phyloP scores from a whole-genome alignment of 2,888 invertebrate genomes.

The Perizoma flavofasciatum region DNA sequence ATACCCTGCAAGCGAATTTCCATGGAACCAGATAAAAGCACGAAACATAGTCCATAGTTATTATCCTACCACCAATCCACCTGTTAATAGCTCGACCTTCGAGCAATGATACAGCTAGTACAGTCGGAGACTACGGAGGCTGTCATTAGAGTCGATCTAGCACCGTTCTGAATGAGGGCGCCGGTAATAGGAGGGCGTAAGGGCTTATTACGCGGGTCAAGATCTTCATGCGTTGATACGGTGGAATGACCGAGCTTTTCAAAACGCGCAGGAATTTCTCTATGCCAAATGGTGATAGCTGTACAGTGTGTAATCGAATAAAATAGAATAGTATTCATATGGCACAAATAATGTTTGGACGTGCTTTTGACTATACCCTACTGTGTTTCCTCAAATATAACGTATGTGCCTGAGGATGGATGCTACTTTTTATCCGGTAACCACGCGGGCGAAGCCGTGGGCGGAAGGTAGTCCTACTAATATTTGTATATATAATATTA shows the following conservation, averaged over 20 bases:
- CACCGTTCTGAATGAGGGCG: slow-evolving; percentile 34
- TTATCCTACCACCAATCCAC: slow-evolving; percentile 38
- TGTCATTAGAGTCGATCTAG: slow-evolving; percentile 41
- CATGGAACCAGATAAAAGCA: slow-evolving; percentile 25
- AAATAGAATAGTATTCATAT: too few species aligned
- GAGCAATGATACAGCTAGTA: slow-evolving; percentile 28
- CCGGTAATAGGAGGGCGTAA: slow-evolving; percentile 30
- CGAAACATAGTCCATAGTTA: slow-evolving; percentile 4
- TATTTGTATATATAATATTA: too few species aligned
- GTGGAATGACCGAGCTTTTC: slow-evolving; percentile 30
- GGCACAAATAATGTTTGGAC: too few species aligned
- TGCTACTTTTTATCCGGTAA: too few species aligned
- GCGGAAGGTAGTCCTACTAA: too few species aligned
- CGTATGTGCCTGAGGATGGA: too few species aligned
- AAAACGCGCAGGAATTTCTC: slow-evolving; percentile 27
- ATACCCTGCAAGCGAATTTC: slow-evolving; percentile 4
- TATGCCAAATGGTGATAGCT: slow-evolving; percentile 10
- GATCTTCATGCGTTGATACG: slow-evolving; percentile 34
- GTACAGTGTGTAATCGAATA: too few species aligned
- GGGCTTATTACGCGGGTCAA: slow-evolving; percentile 37
- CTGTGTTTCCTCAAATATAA: too few species aligned
- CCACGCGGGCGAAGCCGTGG: too few species aligned
- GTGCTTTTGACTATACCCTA: too few species aligned
- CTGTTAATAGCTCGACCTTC: slow-evolving; percentile 56
- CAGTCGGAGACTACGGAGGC: slow-evolving; percentile 18